phyloP scores from a whole-genome alignment of 2,888 invertebrate genomes.

The Beris morrisii region DNA sequence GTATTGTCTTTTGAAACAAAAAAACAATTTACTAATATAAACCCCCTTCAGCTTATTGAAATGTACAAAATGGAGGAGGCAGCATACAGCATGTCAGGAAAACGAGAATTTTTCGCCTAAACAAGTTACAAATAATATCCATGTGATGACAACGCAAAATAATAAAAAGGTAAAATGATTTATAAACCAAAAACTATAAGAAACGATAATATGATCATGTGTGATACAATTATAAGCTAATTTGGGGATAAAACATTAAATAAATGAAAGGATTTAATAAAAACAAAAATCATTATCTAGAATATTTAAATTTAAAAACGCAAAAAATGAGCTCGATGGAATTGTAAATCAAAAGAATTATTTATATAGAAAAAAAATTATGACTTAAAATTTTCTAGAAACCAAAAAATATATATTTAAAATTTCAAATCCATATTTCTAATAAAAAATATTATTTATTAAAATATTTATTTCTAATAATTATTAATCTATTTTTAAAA shows the following conservation, averaged over 20 bases:
- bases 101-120: constrained; percentile 89
- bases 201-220: constrained; percentile 16
- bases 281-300: constrained; percentile 7
- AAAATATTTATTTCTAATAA: too few relatives aligned
- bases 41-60: constrained; percentile 73
- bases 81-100: constrained; percentile 85
- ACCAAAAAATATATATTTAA: too few relatives aligned
- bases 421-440: too few relatives aligned
- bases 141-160: constrained; percentile 16
- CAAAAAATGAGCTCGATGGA: constrained; percentile 17
- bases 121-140: constrained; percentile 41
- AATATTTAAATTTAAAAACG: constrained; percentile 5
- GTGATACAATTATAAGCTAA: constrained; percentile 25
- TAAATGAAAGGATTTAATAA: background rate
- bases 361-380: too few relatives aligned
- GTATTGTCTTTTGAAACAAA: constrained; percentile 23
- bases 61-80: constrained; percentile 93
- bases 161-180: constrained; percentile 18
- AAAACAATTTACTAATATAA: background rate
- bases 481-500: too few relatives aligned
- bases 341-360: constrained; percentile 24
- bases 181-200: constrained; percentile 9
- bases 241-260: constrained; percentile 14
- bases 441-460: too few relatives aligned
- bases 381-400: too few relatives aligned